phyloP scores from a whole-genome alignment of 2,888 invertebrate genomes.

The Drosophila mayaguana region DNA sequence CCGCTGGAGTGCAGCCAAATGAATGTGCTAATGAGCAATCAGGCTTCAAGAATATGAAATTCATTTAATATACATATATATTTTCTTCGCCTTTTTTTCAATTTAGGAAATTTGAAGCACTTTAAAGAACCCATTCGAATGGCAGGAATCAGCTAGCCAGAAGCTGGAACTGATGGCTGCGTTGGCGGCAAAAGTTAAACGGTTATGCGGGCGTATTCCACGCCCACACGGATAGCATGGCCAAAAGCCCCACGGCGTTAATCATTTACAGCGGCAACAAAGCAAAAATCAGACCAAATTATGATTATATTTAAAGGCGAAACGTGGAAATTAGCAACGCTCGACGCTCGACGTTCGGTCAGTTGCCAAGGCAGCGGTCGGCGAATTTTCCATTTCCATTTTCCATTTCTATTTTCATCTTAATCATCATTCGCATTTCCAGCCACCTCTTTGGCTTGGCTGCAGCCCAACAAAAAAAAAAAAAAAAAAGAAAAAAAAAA shows the following conservation, averaged over 20 bases:
- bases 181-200: slow-evolving; percentile 35
- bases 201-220: slow-evolving; percentile 10
- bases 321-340: slow-evolving; percentile 61
- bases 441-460: slow-evolving; percentile 54
- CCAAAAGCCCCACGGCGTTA: slow-evolving; percentile 51
- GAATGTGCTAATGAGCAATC: slow-evolving; percentile 77
- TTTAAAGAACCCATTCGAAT: slow-evolving; percentile 41
- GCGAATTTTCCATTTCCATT: slow-evolving; percentile 25
- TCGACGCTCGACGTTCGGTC: slow-evolving; percentile 43
- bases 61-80: slow-evolving; percentile 2
- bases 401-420: slow-evolving; percentile 37
- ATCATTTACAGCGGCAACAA: slow-evolving; percentile 71
- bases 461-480: slow-evolving; percentile 35
- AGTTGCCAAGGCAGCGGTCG: slow-evolving; percentile 67
- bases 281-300: slow-evolving; percentile 61
- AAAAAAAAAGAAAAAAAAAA: slow-evolving; percentile 35
- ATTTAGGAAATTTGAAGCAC: slow-evolving; percentile 15
- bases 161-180: slow-evolving; percentile 27
- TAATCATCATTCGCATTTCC: slow-evolving; percentile 22
- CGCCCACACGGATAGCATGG: slow-evolving; percentile 7
- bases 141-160: slow-evolving; percentile 17
- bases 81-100: background rate
- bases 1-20: slow-evolving; percentile 73
- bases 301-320: slow-evolving; percentile 64
- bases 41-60: slow-evolving; percentile 67